phyloP scores from a whole-genome alignment of 2,888 invertebrate species.

The Caenorhabditis sp. region DNA sequence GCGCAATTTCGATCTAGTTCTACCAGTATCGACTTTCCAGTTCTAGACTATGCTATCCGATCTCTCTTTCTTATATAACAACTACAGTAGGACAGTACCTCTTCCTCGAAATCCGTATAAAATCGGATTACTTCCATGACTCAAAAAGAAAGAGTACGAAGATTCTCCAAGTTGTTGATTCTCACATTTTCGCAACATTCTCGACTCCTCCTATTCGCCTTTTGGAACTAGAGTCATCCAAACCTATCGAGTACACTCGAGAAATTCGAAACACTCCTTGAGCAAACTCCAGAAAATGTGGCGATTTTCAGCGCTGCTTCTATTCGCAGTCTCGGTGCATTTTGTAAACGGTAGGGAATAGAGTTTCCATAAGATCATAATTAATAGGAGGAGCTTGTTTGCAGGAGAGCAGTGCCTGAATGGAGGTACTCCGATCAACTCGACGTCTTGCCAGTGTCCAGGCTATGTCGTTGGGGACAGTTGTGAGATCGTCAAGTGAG shows the following conservation, averaged over 20 bases:
- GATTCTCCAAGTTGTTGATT: too few relatives aligned
- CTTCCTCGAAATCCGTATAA: too few relatives aligned
- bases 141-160: too few relatives aligned
- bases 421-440: conserved; percentile 53
- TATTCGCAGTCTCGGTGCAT: neutral
- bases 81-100: too few relatives aligned
- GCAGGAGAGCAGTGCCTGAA: conserved; percentile 42
- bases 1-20: too few relatives aligned
- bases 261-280: neutral
- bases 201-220: neutral
- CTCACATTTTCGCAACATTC: neutral
- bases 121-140: too few relatives aligned
- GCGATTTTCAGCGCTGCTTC: neutral
- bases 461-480: conserved; percentile 50
- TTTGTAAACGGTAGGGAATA: conserved; percentile 7
- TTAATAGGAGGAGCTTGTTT: conserved; percentile 11
- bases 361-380: neutral
- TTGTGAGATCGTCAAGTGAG: conserved; percentile 63
- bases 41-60: too few relatives aligned
- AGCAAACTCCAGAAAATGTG: neutral
- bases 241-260: neutral
- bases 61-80: too few relatives aligned
- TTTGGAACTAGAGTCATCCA: neutral
- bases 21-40: too few relatives aligned
- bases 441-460: conserved; percentile 59